Percentiles rank a stretch among this genome's conserved stretches.
Conservation (phyloP, 2,888 invertebrate species). For the Pediacus dermestoides region DNA sequence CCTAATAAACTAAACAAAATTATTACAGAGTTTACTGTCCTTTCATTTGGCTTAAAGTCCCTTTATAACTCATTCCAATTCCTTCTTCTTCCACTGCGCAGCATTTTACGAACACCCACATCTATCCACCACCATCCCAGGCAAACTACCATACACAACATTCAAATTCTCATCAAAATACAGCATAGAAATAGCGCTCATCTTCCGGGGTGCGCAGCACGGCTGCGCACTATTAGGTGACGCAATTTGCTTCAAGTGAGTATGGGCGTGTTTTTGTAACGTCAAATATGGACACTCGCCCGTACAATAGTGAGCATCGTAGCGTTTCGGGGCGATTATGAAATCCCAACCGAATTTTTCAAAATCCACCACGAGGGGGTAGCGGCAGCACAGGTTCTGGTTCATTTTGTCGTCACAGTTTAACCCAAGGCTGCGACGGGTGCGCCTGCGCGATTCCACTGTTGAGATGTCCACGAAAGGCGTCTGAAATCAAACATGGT, state of each 20-base stretch:
- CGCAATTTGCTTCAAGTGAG: slow-evolving; percentile 81
- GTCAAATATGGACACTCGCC: slow-evolving; percentile 91
- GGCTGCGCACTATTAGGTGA: slow-evolving; percentile 75
- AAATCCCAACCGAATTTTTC: slow-evolving; percentile 96
- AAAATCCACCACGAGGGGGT: slow-evolving; percentile 90
- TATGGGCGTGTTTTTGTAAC: slow-evolving; percentile 81
- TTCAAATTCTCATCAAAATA: slow-evolving; percentile 87
- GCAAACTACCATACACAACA: slow-evolving; percentile 82
- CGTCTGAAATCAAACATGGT: slow-evolving; percentile 49
- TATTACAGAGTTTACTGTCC: too few relatives aligned
- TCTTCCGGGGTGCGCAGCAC: slow-evolving; percentile 88
- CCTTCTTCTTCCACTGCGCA: not conserved
- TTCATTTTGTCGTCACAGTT: slow-evolving; percentile 74
- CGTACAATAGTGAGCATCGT: slow-evolving; percentile 93
- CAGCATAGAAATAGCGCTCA: slow-evolving; percentile 85
- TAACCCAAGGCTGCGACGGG: slow-evolving; percentile 74
- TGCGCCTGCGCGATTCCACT: slow-evolving; percentile 59
- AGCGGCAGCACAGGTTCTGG: slow-evolving; percentile 88
- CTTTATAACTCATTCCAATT: too few relatives aligned
- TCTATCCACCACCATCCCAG: slow-evolving; percentile 91
- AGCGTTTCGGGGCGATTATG: slow-evolving; percentile 92
- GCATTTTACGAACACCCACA: slow-evolving; percentile 87
- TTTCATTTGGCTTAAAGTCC: too few relatives aligned
- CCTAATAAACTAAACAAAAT: too few relatives aligned
- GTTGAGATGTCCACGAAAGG: slow-evolving; percentile 61